Conservation (phyloP, 1,140 invertebrate genomes). For the Frieseomelitta varia region DNA sequence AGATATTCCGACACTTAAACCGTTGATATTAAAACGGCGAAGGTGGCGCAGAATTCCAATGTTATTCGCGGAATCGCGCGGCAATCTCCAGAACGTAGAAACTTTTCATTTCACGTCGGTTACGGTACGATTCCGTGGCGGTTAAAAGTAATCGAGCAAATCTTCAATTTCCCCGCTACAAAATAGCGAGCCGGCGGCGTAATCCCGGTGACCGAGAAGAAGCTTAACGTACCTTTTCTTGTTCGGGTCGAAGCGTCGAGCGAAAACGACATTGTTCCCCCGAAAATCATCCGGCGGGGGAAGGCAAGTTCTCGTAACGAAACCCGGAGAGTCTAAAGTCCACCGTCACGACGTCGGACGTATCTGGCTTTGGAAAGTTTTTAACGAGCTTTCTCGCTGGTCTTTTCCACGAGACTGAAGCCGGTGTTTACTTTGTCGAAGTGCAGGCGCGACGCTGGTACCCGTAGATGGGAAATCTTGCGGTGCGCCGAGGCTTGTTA, state of each 20-base stretch:
- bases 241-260: neutral
- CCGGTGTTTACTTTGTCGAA: constrained; percentile 62
- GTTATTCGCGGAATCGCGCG: neutral
- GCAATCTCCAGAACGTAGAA: neutral
- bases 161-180: constrained; percentile 21
- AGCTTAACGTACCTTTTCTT: constrained; percentile 28
- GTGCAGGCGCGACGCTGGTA: constrained; percentile 61
- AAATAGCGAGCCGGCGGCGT: neutral
- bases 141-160: constrained; percentile 7
- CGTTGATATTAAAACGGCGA: neutral
- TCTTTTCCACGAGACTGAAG: constrained; percentile 53
- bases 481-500: constrained; percentile 51
- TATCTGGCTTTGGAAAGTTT: constrained; percentile 69
- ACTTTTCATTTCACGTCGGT: neutral
- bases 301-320: constrained; percentile 50
- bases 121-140: neutral
- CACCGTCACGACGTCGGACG: constrained; percentile 19
- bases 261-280: constrained; percentile 36
- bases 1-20: neutral
- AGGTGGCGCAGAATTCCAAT: too few species aligned
- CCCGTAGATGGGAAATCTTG: constrained; percentile 61
- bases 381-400: constrained; percentile 69
- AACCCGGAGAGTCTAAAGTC: constrained; percentile 13
- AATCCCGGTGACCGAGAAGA: constrained; percentile 27
- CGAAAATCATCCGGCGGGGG: constrained; percentile 15